Base-by-base conservation (phyloP, 2,888 invertebrate species). In the Hypomecis punctinalis region DNA sequence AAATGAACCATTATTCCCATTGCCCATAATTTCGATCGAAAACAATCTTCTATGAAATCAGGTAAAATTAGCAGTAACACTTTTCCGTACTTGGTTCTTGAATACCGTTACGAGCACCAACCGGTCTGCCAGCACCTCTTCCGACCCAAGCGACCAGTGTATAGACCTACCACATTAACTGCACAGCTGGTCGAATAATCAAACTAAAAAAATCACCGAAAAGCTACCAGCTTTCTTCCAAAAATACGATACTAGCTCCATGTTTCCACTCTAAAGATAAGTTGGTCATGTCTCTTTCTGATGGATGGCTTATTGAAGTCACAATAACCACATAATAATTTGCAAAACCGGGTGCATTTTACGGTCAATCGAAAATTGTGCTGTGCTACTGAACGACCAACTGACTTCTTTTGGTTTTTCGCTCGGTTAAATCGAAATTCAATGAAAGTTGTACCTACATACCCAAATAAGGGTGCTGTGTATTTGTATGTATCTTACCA, bases 91-190 rank as follows among this genome's bases (percentile, higher is more conserved):
- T 65, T 64, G 8, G 59, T 23, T 63, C 52, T 58, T 47, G 59
- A 54, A 71, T 76, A 73, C 76, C 78, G 77, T 77, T 77, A 23
- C 23, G 66, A 39, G 59, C 63, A 60, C 54, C 67, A 65, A 81
- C 80, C 79, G 81, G 79, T 80, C 72, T 56, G 59, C 66, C 33
- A 49, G 5, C 52, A 52, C 45, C 39, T 55, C 71, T 73, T 61
- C 71, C 69, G 71, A 36, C 48, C 13, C 39, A 9, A 39, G 39
- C 13, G 9, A 8, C 13, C 39, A 13, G 37, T 37, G 51, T 37
- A 8, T 5, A 35, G 47, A 37, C 13, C 37, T 7, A 51, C 36
- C 37, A 51, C 37, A 7, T 36, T 51, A 37, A n/a, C 36, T 7
- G 11, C 11, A n/a, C 6, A 48, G 35, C 35, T 37, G 36, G 9